Conservation (phyloP, 2,797 vertebrate genomes). For the Phalloptychus januarius region DNA sequence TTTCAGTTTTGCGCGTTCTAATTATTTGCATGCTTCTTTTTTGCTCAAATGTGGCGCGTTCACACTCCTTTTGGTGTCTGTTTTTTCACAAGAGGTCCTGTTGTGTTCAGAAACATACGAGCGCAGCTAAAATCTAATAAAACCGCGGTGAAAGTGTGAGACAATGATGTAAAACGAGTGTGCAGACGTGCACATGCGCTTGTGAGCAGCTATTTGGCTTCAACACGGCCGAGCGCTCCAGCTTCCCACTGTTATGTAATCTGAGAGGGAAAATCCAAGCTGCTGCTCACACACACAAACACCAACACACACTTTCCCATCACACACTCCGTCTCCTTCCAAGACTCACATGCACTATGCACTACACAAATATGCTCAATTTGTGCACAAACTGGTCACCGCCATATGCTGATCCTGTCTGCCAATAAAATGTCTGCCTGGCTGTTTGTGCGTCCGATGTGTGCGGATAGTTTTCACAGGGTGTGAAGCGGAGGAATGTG, state of each 20-base stretch:
- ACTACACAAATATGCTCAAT: conserved; percentile 66
- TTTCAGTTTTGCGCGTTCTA: background rate
- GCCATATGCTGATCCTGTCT: conserved; percentile 76
- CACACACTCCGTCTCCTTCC: conserved; percentile 55
- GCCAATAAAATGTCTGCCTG: conserved; percentile 64
- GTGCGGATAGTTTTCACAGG: conserved; percentile 49
- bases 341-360: conserved; percentile 64
- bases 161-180: conserved; percentile 11
- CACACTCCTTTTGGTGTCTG: background rate
- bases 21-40: background rate
- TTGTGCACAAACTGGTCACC: conserved; percentile 76
- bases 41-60: background rate
- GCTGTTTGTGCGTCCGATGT: conserved; percentile 21
- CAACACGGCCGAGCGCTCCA: conserved; percentile 69
- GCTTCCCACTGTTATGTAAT: conserved; percentile 82
- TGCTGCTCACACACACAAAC: conserved; percentile 34
- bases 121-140: conserved; percentile 9
- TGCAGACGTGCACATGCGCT: conserved; percentile 20
- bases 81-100: background rate
- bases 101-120: conserved; percentile 1
- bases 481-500: conserved; percentile 41
- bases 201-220: conserved; percentile 74
- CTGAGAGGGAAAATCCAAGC: conserved; percentile 81
- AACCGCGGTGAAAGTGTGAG: conserved; percentile 11
- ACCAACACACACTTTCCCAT: conserved; percentile 34